These are phyloP conservation scores for Ostrea edulis DNA, from an alignment of 1,140 invertebrate species.

Conservation along the genomic window DNA sequence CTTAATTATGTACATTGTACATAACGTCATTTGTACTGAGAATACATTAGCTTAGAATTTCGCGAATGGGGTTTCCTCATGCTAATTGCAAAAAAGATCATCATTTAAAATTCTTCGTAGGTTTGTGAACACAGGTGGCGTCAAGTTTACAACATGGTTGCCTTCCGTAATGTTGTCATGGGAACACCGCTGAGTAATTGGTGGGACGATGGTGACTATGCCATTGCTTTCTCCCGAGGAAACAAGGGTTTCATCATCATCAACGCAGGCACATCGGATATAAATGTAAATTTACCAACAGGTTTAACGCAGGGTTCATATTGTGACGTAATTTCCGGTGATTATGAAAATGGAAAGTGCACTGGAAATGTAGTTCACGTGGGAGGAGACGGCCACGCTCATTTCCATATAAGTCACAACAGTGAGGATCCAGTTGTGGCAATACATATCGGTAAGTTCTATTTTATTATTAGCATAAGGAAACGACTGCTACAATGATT, in stretches of 20 bases:
- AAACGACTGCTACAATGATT: background rate
- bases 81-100: too few species aligned
- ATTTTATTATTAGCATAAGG: conserved; percentile 47
- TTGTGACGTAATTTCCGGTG: conserved; percentile 92
- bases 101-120: conserved; percentile 70
- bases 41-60: too few species aligned
- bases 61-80: too few species aligned
- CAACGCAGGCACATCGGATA: conserved; percentile 64
- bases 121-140: conserved; percentile 93
- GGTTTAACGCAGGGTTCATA: conserved; percentile 89
- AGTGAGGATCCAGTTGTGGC: conserved; percentile 88
- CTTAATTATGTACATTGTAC: too few species aligned
- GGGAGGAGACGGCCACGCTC: conserved; percentile 83
- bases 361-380: conserved; percentile 87
- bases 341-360: conserved; percentile 83
- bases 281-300: conserved; percentile 83
- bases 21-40: too few species aligned
- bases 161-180: conserved; percentile 68
- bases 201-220: conserved; percentile 73
- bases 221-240: conserved; percentile 74
- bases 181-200: conserved; percentile 67
- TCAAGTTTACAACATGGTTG: conserved; percentile 87
- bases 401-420: conserved; percentile 82
- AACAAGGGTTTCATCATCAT: conserved; percentile 73
- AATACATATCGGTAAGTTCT: conserved; percentile 83